A percentile compares a stretch with the other conserved stretches of the same genome.
Evolutionary conservation across 2,888 invertebrate genomes (phyloP).

Genomic region (Ophioninae sp.): DNA sequence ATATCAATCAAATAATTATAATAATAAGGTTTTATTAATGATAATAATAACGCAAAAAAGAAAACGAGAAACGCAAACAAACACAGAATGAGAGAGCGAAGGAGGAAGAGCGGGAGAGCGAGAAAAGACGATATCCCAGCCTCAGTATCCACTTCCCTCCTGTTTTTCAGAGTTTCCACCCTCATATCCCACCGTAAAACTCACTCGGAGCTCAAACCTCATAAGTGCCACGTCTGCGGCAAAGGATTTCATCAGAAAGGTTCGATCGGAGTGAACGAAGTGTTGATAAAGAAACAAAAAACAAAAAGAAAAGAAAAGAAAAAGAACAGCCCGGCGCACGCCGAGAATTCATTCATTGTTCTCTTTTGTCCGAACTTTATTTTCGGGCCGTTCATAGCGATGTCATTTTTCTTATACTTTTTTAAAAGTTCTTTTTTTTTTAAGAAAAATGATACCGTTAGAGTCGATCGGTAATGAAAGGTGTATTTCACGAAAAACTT

Average conservation of each 20-base stretch:
- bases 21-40: too few relatives aligned
- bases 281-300: background rate
- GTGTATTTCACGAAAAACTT: too few relatives aligned
- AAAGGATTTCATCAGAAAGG: slow-evolving; percentile 93
- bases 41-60: too few relatives aligned
- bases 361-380: slow-evolving; percentile 9
- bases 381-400: background rate
- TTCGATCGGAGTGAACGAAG: slow-evolving; percentile 68
- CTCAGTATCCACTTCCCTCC: slow-evolving; percentile 39
- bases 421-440: too few relatives aligned
- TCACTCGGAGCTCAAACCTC: slow-evolving; percentile 88
- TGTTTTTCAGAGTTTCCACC: slow-evolving; percentile 85
- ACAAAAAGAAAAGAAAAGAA: too few relatives aligned
- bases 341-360: slow-evolving; percentile 5
- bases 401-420: background rate
- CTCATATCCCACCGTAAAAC: slow-evolving; percentile 91
- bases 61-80: too few relatives aligned
- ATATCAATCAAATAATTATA: too few relatives aligned
- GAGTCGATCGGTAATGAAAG: too few relatives aligned
- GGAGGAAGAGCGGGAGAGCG: slow-evolving; percentile 11
- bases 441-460: too few relatives aligned
- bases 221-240: slow-evolving; percentile 88
- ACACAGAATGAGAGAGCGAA: slow-evolving; percentile 7
- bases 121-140: slow-evolving; percentile 28
- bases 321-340: background rate